Evolutionary conservation across 2,888 invertebrate species (phyloP).

Genomic region (Apodemia zela): DNA sequence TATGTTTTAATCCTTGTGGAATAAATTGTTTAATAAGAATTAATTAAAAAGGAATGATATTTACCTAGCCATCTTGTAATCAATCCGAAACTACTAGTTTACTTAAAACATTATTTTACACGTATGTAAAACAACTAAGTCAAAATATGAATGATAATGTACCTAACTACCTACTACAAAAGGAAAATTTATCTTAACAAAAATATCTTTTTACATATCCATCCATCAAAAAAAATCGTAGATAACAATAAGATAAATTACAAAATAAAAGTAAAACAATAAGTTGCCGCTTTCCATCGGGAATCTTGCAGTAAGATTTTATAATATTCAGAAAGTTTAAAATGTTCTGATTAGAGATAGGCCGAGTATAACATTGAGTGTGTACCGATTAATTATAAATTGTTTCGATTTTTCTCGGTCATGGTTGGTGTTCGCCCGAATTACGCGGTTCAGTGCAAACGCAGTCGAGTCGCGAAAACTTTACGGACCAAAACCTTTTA

Average conservation of each 20-base stretch:
- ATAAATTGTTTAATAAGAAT: not conserved
- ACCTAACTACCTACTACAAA: not conserved
- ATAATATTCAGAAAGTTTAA: no score
- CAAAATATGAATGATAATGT: not conserved
- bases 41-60: not conserved
- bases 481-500: no score
- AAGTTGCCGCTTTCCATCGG: not conserved
- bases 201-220: not conserved
- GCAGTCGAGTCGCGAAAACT: no score
- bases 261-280: not conserved
- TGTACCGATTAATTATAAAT: no score
- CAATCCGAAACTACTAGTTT: not conserved
- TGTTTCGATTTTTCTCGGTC: no score
- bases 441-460: no score
- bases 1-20: not conserved
- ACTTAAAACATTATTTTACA: not conserved
- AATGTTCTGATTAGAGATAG: no score
- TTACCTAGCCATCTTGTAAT: not conserved
- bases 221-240: not conserved
- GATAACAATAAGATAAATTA: not conserved
- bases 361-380: no score
- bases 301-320: not conserved
- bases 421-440: no score
- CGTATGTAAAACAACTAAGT: not conserved
- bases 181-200: not conserved